phyloP scores from a whole-genome alignment of 64 coral and sea anemone species.

The Stichodactyla mertensii region DNA sequence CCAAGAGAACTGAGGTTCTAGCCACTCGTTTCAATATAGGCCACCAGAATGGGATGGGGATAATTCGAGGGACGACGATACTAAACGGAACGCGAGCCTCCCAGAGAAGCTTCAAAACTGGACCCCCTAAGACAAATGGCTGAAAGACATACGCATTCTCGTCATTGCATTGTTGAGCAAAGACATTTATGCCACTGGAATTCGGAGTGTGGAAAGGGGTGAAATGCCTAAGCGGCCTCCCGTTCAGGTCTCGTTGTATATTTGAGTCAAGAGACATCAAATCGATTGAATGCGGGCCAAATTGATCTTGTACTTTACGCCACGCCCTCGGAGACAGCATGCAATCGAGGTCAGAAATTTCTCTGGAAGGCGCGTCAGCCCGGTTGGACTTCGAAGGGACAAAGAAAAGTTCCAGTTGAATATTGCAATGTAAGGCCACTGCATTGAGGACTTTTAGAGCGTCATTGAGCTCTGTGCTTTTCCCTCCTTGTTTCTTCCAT shows the following conservation, averaged over 20 bases:
- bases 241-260: neutral
- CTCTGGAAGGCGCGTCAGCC: too few species aligned
- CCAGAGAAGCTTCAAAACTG: constrained; percentile 18
- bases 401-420: too few species aligned
- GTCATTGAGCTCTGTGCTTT: too few species aligned
- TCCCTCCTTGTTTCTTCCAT: too few species aligned
- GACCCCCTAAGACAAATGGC: constrained; percentile 26
- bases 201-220: constrained; percentile 2
- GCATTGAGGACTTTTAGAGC: too few species aligned
- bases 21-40: neutral
- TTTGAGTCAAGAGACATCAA: constrained; percentile 14
- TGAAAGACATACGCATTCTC: constrained; percentile 34
- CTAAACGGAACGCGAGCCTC: neutral
- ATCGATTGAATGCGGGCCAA: constrained; percentile 12
- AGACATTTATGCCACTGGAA: constrained; percentile 31
- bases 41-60: constrained; percentile 9
- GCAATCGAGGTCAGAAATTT: too few species aligned
- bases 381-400: too few species aligned
- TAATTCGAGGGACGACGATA: constrained; percentile 11
- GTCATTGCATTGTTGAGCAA: neutral
- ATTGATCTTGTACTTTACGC: too few species aligned
- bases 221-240: neutral
- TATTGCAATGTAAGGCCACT: too few species aligned
- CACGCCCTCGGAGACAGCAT: too few species aligned
- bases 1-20: neutral